Percentiles rank a stretch among this genome's conserved stretches.
These are phyloP conservation scores for Plectrocnemia conspersa DNA, from an alignment of 1,140 invertebrate species.

Conservation along the genomic window DNA sequence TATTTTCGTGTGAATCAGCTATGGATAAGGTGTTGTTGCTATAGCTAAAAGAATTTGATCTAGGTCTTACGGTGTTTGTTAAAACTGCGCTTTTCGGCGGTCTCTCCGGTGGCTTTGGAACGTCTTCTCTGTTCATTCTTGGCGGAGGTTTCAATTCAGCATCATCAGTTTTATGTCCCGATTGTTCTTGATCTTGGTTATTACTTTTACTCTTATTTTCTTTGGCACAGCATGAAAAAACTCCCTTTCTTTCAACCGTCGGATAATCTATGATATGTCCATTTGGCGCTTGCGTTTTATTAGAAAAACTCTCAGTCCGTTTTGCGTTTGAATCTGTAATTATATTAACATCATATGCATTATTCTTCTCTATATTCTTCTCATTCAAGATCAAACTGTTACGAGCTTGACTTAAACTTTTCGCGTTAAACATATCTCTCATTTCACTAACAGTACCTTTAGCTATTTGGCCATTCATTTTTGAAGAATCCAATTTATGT, in stretches of 20 bases:
- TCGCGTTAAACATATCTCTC: slow-evolving; percentile 49
- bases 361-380: slow-evolving; percentile 38
- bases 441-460: slow-evolving; percentile 50
- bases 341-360: slow-evolving; percentile 32
- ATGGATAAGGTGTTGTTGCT: slow-evolving; percentile 44
- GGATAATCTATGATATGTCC: slow-evolving; percentile 60
- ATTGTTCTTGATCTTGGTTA: slow-evolving; percentile 40
- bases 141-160: slow-evolving; percentile 55
- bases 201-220: slow-evolving; percentile 49
- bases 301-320: slow-evolving; percentile 44
- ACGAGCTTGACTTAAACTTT: slow-evolving; percentile 49
- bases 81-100: slow-evolving; percentile 55
- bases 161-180: slow-evolving; percentile 36
- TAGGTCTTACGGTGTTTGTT: slow-evolving; percentile 50
- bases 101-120: slow-evolving; percentile 51
- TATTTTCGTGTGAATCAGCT: slow-evolving; percentile 45
- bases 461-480: slow-evolving; percentile 45
- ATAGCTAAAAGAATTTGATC: slow-evolving; percentile 53
- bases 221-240: slow-evolving; percentile 63
- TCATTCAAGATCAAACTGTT: slow-evolving; percentile 51
- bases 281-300: slow-evolving; percentile 42
- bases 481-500: slow-evolving; percentile 34
- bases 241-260: slow-evolving; percentile 61
- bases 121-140: slow-evolving; percentile 51
- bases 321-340: slow-evolving; percentile 49